Conservation (phyloP, 2,113 vertebrate genomes). For the Cryptomyrus ogoouensis region DNA sequence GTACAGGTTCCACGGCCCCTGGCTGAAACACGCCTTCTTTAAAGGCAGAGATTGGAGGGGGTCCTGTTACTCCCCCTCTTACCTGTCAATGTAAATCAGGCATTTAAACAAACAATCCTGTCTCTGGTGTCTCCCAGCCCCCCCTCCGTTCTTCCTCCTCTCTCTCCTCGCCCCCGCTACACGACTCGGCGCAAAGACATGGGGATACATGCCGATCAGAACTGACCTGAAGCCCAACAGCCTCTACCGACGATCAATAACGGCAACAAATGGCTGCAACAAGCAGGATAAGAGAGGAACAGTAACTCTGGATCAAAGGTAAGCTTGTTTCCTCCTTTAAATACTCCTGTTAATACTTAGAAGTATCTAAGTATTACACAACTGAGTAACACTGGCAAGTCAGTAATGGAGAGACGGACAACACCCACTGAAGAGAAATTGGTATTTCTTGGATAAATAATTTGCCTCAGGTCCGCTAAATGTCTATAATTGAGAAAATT, state of each 20-base stretch:
- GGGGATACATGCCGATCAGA: constrained; percentile 2
- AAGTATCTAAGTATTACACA: neutral
- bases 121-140: constrained; percentile 3
- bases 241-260: neutral
- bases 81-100: constrained; percentile 28
- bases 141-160: neutral
- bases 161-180: constrained; percentile 20
- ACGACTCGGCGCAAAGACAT: constrained; percentile 19
- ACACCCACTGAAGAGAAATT: neutral
- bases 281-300: neutral
- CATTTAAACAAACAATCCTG: constrained; percentile 20
- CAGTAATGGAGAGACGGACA: neutral
- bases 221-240: neutral
- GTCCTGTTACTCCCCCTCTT: neutral
- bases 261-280: neutral
- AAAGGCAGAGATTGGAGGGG: neutral
- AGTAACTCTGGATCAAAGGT: constrained; percentile 32
- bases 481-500: neutral
- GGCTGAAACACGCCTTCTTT: constrained; percentile 14
- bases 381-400: neutral
- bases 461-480: neutral
- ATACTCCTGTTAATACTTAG: neutral
- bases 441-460: neutral
- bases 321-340: neutral
- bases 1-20: neutral